Conservation (phyloP, 2,113 vertebrate genomes). For the Anseranas semipalmata region DNA sequence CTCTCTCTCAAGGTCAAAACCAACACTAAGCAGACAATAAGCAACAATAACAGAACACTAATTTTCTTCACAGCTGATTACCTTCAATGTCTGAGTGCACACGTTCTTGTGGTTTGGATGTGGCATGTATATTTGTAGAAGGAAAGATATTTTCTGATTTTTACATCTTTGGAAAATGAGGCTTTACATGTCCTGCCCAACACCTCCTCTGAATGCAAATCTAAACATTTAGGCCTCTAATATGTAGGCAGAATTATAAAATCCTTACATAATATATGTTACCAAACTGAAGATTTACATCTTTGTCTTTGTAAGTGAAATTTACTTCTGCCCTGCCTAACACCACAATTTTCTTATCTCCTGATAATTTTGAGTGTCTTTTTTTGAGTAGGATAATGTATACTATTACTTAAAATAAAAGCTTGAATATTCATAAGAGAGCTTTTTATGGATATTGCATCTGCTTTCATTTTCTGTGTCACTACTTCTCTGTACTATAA, state of each 20-base stretch:
- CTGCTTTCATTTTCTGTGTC: conserved; percentile 22
- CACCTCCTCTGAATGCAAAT: not conserved
- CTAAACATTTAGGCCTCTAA: not conserved
- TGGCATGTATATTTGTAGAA: not conserved
- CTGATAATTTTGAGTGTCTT: not conserved
- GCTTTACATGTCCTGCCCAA: not conserved
- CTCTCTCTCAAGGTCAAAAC: not conserved
- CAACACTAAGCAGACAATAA: not conserved
- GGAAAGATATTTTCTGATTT: not conserved
- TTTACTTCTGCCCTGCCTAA: not conserved
- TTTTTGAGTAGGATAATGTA: not conserved
- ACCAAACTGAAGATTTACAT: not conserved
- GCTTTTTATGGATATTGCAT: not conserved
- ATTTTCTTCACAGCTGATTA: not conserved
- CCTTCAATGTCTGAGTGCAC: not conserved
- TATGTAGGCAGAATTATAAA: not conserved
- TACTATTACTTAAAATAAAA: not conserved
- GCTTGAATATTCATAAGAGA: conserved; percentile 40
- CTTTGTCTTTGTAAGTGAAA: not conserved
- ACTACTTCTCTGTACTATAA: not conserved
- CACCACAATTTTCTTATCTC: not conserved
- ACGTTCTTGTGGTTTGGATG: not conserved
- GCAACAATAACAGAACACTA: not conserved
- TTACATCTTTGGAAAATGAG: not conserved
- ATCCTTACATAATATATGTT: not conserved